Conservation (phyloP, 2,113 vertebrate genomes). For the Loxodonta africana region DNA sequence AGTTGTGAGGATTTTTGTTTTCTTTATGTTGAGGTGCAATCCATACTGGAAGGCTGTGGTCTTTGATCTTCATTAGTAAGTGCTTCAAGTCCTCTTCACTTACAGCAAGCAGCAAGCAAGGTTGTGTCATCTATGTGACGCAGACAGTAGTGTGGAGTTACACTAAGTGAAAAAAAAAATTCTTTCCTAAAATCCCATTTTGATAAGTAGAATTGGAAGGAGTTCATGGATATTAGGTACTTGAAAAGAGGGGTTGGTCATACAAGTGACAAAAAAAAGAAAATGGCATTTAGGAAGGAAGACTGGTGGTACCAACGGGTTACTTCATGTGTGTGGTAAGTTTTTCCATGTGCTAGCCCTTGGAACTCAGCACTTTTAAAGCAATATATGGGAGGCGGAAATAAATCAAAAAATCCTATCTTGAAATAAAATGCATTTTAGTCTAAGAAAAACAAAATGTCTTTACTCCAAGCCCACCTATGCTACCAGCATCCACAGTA, state of each 20-base stretch:
- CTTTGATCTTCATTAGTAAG: too few species aligned
- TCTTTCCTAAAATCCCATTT: not conserved
- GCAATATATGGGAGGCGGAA: not conserved
- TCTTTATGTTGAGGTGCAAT: too few species aligned
- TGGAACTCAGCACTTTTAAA: not conserved
- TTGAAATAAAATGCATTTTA: constrained; percentile 24
- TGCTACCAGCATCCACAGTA: not conserved
- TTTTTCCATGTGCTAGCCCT: not conserved
- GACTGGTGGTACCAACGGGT: not conserved
- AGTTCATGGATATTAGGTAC: not conserved
- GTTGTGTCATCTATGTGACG: too few species aligned
- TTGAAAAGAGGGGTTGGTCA: not conserved
- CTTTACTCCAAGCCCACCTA: not conserved
- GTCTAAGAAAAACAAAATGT: not conserved
- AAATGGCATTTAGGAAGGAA: constrained; percentile 16
- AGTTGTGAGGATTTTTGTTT: too few species aligned
- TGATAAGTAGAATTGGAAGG: not conserved
- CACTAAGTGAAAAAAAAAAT: not conserved
- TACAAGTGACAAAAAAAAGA: not conserved
- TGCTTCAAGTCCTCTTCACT: too few species aligned
- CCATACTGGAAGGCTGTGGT: too few species aligned
- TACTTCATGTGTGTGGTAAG: not conserved
- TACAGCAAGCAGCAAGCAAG: too few species aligned
- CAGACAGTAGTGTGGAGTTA: not conserved
- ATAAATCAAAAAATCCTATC: not conserved